These are phyloP conservation scores for Athrips mouffetella DNA, from an alignment of 2,888 invertebrate species.

Conservation along the genomic window DNA sequence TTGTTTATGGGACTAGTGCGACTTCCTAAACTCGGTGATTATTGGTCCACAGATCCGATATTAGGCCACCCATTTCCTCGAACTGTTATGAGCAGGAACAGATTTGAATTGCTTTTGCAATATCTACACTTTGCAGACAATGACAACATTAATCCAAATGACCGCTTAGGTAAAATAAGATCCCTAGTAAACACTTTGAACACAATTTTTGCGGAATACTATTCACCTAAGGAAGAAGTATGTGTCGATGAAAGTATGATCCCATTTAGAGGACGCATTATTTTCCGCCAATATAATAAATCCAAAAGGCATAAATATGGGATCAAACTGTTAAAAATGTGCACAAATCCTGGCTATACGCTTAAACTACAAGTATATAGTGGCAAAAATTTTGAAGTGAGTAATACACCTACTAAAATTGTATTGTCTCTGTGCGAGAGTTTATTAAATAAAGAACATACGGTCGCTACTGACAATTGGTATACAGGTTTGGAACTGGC, in stretches of 20 bases:
- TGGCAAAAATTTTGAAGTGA: constrained; percentile 34
- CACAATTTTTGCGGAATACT: constrained; percentile 16
- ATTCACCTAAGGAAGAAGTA: constrained; percentile 17
- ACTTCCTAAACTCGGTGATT: no score
- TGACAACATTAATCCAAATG: no score
- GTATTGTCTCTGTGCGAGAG: constrained; percentile 32
- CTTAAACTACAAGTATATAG: constrained; percentile 31
- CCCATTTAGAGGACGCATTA: constrained; percentile 25
- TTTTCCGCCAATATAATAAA: constrained; percentile 28
- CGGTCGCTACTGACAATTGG: constrained; percentile 37
- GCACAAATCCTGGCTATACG: constrained; percentile 35
- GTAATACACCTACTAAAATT: constrained; percentile 32
- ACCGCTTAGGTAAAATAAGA: no score
- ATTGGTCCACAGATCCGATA: no score
- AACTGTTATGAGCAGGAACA: no score
- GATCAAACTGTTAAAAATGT: constrained; percentile 38
- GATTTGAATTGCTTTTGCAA: no score
- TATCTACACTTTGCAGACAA: no score
- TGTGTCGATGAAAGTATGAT: constrained; percentile 27
- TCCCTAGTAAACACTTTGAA: no score
- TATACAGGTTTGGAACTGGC: constrained; percentile 40
- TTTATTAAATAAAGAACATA: constrained; percentile 35
- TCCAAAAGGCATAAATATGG: constrained; percentile 29
- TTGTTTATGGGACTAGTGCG: constrained; percentile 30
- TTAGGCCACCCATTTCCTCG: no score